Evolutionary conservation across 2,113 vertebrate genomes (phyloP).

Genomic region (Gavia stellata): DNA sequence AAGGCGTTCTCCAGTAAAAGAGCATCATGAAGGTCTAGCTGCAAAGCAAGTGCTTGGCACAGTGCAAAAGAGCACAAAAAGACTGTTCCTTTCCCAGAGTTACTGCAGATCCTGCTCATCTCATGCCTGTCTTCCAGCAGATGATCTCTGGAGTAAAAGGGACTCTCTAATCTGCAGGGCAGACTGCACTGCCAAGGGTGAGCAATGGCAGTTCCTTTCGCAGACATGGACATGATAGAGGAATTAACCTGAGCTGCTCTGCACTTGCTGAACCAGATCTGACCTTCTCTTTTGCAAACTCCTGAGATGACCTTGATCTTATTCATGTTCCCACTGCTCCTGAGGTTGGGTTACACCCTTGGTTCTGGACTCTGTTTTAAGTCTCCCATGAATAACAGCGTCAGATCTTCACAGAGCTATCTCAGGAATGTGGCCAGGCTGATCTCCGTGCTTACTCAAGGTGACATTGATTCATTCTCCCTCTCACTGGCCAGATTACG

Average conservation of each 20-base stretch:
- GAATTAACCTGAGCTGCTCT: not conserved
- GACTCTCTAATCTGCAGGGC: not conserved
- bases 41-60: not conserved
- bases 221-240: not conserved
- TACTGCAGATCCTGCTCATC: not conserved
- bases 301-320: conserved; percentile 35
- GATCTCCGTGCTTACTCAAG: conserved; percentile 58
- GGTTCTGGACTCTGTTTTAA: conserved; percentile 61
- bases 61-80: not conserved
- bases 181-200: not conserved
- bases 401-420: conserved; percentile 60
- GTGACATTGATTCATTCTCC: conserved; percentile 64
- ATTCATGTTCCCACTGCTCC: not conserved
- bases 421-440: conserved; percentile 63
- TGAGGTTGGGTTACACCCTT: not conserved
- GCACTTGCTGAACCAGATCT: not conserved
- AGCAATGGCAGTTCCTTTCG: not conserved
- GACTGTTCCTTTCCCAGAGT: not conserved
- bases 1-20: not conserved
- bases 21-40: not conserved
- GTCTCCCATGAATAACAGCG: conserved; percentile 48
- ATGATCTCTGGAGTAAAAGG: not conserved
- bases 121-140: not conserved
- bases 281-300: conserved; percentile 11
- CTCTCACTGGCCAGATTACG: conserved; percentile 27